Evolutionary conservation across 2,888 invertebrate species (phyloP), one percentile per base, ranked within the genome.

Genomic region (Drosophila anceps): DNA sequence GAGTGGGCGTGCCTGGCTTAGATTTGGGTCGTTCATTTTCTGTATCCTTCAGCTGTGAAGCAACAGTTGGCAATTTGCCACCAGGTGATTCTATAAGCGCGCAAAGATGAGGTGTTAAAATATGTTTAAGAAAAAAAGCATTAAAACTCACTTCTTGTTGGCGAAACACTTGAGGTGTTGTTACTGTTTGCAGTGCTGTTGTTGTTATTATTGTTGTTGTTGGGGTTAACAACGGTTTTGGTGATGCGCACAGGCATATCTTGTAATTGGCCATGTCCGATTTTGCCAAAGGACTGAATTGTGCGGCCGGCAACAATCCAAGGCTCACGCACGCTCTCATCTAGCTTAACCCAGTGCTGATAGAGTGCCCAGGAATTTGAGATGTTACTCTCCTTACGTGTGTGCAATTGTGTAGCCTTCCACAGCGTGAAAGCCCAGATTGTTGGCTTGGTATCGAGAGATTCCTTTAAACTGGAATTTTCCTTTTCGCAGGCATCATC

Each of bases 361-460:
- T 97, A 97, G 12, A 97, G 93, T 74, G 95, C 95, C 97, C 97
- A 97, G 8, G 96, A 96, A 84, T 95, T 94, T 29, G 94, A 94
- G 8, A 93, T 93, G 1, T 93, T 92, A 92, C 94, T 81, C 75
- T 92, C 90, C 54, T 91, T 91, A 33, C 91, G 91, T 20, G 90
- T 88, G 75, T 91, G 83, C 43, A 94, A 88, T 82, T 95, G 95
- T 12, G 95, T 94, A 67, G 94, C 94, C 90, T 97, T 97, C 97
- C 97, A 97, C 46, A 97, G 91, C 6, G 96, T 93, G 90, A 97
- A 97, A 43, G 96, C 97, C 97, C 97, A 97, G 12, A 97, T 96
- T 93, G 97, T 96, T 10, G 97, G 95, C 92, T 97, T 96, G 68
- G 95, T 95, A 92, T 97, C 97, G 91, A 95, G 95, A 90, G 95